A percentile compares a stretch with the other conserved stretches of the same genome.
Conservation (phyloP, 2,113 vertebrate genomes). For the Cinclus mexicanus region DNA sequence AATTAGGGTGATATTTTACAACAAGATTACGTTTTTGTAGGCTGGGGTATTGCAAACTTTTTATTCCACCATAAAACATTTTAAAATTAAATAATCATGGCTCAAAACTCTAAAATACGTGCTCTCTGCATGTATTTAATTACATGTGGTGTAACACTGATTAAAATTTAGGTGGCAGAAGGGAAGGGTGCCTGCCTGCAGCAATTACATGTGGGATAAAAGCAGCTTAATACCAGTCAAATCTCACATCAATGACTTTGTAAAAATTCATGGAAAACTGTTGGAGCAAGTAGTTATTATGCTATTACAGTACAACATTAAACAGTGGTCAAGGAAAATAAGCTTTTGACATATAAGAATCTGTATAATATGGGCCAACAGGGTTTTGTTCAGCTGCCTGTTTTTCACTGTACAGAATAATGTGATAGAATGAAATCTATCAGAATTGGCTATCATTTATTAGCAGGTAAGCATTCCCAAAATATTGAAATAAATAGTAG, state of each 20-base stretch:
- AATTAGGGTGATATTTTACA: not conserved
- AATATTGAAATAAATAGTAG: not conserved
- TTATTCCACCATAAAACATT: conserved; percentile 35
- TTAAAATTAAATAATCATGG: conserved; percentile 13
- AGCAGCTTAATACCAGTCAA: not conserved
- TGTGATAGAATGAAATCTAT: not conserved
- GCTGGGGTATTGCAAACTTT: conserved; percentile 3
- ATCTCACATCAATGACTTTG: not conserved
- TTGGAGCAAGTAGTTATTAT: not conserved
- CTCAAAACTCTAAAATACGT: not conserved
- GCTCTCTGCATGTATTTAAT: not conserved
- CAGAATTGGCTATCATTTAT: not conserved
- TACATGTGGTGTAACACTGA: not conserved
- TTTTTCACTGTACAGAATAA: not conserved
- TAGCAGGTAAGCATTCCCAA: not conserved
- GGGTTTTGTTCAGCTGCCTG: not conserved
- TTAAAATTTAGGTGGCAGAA: conserved; percentile 34
- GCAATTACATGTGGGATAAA: conserved; percentile 1
- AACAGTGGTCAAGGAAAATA: conserved; percentile 12
- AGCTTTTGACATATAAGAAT: not conserved
- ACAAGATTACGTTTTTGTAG: not conserved
- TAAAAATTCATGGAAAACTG: conserved; percentile 4
- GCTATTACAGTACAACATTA: not conserved
- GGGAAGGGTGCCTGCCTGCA: not conserved
- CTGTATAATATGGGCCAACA: not conserved